Percentiles rank a stretch among this genome's conserved stretches.
Evolutionary conservation across 2,888 invertebrate genomes (phyloP).

Genomic region (Rhyacophila evoluta): DNA sequence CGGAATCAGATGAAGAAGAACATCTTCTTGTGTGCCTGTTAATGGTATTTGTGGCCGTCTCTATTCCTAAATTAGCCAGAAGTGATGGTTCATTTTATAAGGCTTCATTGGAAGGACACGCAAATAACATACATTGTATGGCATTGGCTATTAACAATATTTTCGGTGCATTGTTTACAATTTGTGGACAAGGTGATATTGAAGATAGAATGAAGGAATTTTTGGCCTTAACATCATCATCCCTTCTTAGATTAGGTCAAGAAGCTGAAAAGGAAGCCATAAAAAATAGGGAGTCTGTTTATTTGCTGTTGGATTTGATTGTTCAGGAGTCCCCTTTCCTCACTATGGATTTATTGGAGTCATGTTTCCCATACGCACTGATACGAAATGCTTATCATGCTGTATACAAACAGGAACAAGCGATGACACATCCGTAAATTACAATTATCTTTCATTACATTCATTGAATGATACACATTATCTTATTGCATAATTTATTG

Average conservation of each 20-base stretch:
- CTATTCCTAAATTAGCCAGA: constrained; percentile 93
- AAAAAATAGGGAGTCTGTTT: constrained; percentile 95
- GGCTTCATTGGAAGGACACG: constrained; percentile 90
- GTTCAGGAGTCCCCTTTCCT: constrained; percentile 98
- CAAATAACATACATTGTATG: constrained; percentile 99
- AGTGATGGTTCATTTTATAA: constrained; percentile 91
- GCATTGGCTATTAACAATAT: constrained; percentile 96
- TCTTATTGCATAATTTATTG: too few relatives aligned
- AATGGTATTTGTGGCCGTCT: constrained; percentile 99
- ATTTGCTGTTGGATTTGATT: constrained; percentile 95
- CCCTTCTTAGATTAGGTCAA: constrained; percentile 92
- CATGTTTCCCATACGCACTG: constrained; percentile 98
- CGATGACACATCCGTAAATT: constrained; percentile 66
- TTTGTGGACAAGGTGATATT: constrained; percentile 95
- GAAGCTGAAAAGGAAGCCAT: constrained; percentile 96
- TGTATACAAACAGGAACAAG: constrained; percentile 90
- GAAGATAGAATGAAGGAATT: constrained; percentile 98
- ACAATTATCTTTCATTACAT: not conserved
- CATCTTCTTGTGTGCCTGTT: constrained; percentile 93
- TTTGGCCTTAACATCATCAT: constrained; percentile 92
- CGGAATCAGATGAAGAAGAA: constrained; percentile 90
- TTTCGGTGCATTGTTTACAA: constrained; percentile 96
- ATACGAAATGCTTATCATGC: constrained; percentile 98
- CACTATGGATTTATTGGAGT: constrained; percentile 98
- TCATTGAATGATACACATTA: not conserved